A percentile compares a stretch with the other conserved stretches of the same genome.
Conservation (phyloP, 2,888 invertebrate genomes). For the Punctoribates punctum region DNA sequence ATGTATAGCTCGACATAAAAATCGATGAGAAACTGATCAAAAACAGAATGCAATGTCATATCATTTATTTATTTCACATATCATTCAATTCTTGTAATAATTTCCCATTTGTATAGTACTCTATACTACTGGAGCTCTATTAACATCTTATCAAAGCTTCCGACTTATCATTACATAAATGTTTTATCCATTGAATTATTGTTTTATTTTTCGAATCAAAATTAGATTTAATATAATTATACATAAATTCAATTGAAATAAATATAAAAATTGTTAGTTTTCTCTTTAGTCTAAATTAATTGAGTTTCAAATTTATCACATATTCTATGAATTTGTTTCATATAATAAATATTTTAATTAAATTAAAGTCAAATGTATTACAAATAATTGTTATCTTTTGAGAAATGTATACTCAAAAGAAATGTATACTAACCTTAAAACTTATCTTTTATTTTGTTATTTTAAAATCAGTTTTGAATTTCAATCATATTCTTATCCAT, state of each 20-base stretch:
- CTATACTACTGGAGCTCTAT: not conserved
- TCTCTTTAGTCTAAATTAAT: no score
- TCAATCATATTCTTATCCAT: no score
- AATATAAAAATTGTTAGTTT: not conserved
- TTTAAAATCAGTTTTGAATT: no score
- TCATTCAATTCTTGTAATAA: slow-evolving; percentile 2
- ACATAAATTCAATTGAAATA: not conserved
- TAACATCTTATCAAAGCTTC: not conserved
- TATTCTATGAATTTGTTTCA: no score
- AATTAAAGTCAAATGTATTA: no score
- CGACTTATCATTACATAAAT: not conserved
- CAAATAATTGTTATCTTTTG: no score
- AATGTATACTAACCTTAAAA: no score
- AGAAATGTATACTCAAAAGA: no score
- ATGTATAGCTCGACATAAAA: not conserved
- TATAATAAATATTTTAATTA: no score
- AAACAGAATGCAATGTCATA: slow-evolving; percentile 27
- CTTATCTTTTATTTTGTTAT: no score
- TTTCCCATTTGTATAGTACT: slow-evolving; percentile 4
- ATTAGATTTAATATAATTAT: not conserved
- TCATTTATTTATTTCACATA: slow-evolving; percentile 16
- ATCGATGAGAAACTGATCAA: slow-evolving; percentile 4
- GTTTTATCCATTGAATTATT: not conserved
- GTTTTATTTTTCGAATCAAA: not conserved
- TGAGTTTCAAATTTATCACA: no score